These are phyloP conservation scores for Reticulitermes lucifugus DNA, from an alignment of 2,888 invertebrate genomes.

Conservation along the genomic window DNA sequence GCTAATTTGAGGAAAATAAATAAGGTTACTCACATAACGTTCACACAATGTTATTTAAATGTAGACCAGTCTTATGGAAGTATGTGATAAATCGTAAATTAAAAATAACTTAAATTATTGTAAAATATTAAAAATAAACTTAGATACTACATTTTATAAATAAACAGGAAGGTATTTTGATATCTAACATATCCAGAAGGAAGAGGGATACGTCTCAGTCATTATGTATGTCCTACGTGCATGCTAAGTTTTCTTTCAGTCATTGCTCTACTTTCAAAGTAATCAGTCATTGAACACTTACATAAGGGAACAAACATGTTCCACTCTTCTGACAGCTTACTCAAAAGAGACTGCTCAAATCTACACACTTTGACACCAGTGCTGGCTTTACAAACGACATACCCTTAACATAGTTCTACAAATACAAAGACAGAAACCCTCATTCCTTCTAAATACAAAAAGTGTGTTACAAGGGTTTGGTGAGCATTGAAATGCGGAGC, in stretches of 20 bases:
- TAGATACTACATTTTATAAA: constrained; percentile 25
- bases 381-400: not conserved
- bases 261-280: not conserved
- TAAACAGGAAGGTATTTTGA: not conserved
- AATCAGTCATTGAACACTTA: not conserved
- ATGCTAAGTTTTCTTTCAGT: not conserved
- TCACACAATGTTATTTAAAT: constrained; percentile 20
- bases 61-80: constrained; percentile 34
- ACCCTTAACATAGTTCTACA: not conserved
- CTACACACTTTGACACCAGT: too few relatives aligned
- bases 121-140: constrained; percentile 22
- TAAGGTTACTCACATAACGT: not conserved
- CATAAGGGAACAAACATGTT: not conserved
- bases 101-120: constrained; percentile 21
- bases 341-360: too few relatives aligned
- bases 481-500: not conserved
- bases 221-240: not conserved
- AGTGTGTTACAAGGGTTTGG: not conserved
- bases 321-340: not conserved
- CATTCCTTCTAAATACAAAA: not conserved
- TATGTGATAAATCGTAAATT: constrained; percentile 15
- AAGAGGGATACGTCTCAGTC: not conserved
- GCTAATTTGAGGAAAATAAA: not conserved
- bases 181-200: not conserved
- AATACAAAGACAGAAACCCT: not conserved